Evolutionary conservation across 2,113 vertebrate genomes (phyloP).

Genomic region (Bujurquina vittata): DNA sequence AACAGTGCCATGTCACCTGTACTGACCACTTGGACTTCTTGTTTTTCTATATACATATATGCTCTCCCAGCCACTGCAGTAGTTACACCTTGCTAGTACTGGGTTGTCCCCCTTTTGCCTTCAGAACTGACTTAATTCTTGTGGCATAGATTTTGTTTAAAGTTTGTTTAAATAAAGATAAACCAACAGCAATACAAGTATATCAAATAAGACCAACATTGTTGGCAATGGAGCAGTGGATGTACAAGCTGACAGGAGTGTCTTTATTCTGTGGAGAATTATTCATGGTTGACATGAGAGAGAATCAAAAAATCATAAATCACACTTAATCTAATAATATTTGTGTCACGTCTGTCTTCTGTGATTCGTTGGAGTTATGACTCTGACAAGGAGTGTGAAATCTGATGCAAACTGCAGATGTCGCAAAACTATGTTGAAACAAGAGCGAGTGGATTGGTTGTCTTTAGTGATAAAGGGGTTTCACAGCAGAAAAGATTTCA

Average conservation of each 20-base stretch:
- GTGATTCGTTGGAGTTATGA: neutral
- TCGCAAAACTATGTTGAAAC: neutral
- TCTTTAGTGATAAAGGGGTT: neutral
- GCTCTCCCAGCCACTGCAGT: neutral
- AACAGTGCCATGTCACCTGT: neutral
- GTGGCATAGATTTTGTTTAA: neutral
- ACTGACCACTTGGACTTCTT: neutral
- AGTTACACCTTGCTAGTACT: neutral
- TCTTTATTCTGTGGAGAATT: neutral
- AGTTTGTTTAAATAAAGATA: neutral
- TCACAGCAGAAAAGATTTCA: conserved; percentile 17
- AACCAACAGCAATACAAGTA: neutral
- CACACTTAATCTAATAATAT: neutral
- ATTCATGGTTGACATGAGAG: neutral
- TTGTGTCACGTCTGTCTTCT: neutral
- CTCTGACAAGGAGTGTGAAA: neutral
- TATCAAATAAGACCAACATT: neutral
- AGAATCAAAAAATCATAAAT: neutral
- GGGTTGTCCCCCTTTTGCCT: neutral
- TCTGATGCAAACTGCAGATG: neutral
- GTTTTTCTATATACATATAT: neutral
- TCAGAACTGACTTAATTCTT: neutral
- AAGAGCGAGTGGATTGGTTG: neutral
- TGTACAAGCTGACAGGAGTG: neutral
- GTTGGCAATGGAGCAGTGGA: neutral